These are phyloP conservation scores for Theocolax elegans DNA, from an alignment of 1,140 invertebrate species.

Conservation along the genomic window DNA sequence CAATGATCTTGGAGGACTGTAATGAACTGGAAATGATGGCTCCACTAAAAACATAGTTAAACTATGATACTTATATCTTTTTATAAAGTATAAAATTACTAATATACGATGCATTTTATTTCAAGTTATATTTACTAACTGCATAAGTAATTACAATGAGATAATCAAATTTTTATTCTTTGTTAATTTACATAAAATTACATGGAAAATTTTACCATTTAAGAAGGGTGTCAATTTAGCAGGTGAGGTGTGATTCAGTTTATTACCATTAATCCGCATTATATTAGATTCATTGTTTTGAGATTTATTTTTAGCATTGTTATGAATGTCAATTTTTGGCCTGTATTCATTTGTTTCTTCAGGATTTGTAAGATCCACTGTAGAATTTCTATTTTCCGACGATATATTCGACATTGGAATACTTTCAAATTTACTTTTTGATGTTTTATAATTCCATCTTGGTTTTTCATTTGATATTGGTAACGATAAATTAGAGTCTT, in stretches of 20 bases:
- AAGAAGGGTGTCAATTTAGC: constrained; percentile 47
- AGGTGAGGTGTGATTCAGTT: constrained; percentile 46
- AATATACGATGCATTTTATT: too few relatives aligned
- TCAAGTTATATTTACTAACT: too few relatives aligned
- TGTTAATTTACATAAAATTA: too few relatives aligned
- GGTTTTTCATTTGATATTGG: constrained; percentile 18
- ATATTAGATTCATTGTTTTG: constrained; percentile 51
- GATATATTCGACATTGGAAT: neutral
- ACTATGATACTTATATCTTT: too few relatives aligned
- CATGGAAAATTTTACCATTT: constrained; percentile 52
- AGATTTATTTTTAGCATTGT: constrained; percentile 44
- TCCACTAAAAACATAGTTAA: constrained; percentile 54
- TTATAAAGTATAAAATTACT: too few relatives aligned
- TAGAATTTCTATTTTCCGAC: constrained; percentile 39
- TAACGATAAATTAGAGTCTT: constrained; percentile 32
- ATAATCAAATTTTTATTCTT: too few relatives aligned
- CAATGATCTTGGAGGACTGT: constrained; percentile 52
- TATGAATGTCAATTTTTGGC: constrained; percentile 53
- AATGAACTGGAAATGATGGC: constrained; percentile 58
- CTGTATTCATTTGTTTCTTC: constrained; percentile 52
- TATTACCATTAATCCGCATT: constrained; percentile 57
- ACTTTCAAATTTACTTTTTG: too few relatives aligned
- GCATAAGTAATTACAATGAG: too few relatives aligned
- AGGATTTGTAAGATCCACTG: constrained; percentile 48
- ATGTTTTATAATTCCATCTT: neutral